Percentiles rank a stretch among this genome's conserved stretches.
These are phyloP conservation scores for Lontra canadensis DNA, from an alignment of 2,113 vertebrate genomes.

Conservation along the genomic window DNA sequence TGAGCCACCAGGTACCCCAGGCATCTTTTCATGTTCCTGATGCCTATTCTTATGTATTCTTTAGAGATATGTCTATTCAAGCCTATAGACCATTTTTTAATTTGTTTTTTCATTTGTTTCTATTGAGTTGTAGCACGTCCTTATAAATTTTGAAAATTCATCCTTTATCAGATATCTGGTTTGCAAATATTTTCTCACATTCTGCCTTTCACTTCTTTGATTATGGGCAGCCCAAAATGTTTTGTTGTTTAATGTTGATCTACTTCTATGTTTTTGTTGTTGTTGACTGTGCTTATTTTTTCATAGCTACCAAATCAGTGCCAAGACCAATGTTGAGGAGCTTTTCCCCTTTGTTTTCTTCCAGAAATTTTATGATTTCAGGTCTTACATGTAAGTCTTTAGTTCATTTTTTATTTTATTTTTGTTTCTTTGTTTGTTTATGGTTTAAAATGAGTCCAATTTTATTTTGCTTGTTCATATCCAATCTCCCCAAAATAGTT, in stretches of 20 bases:
- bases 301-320: neutral
- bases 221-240: neutral
- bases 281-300: neutral
- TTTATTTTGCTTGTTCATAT: neutral
- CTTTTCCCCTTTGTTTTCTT: neutral
- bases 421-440: neutral
- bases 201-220: neutral
- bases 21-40: neutral
- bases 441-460: neutral
- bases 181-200: neutral
- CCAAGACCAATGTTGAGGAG: neutral
- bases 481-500: neutral
- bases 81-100: neutral
- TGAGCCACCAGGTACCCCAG: neutral
- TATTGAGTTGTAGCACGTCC: neutral
- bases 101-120: neutral
- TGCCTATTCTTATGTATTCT: neutral
- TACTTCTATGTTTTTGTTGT: neutral
- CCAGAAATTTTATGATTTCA: neutral
- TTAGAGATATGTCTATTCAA: neutral
- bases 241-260: neutral
- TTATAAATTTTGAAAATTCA: neutral
- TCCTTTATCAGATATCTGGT: neutral
- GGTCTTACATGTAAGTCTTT: neutral
- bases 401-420: neutral